Conservation (phyloP, 2,113 vertebrate genomes). For the Thalassarche chlororhynchos region DNA sequence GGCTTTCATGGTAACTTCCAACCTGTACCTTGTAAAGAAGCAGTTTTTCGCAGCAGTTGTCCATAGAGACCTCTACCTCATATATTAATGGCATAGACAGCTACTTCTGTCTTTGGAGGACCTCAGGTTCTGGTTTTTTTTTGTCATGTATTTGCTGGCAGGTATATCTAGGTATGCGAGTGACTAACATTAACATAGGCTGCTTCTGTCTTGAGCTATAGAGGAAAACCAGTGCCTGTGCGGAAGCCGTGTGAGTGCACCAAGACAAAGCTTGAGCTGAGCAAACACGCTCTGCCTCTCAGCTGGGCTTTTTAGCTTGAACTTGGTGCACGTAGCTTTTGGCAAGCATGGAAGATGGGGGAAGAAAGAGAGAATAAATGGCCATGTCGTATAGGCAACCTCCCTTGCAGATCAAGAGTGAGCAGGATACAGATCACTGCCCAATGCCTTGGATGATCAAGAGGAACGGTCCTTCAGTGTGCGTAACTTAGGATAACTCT, state of each 20-base stretch:
- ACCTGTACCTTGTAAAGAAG: neutral
- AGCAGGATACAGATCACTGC: neutral
- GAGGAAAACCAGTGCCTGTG: neutral
- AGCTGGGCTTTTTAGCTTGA: neutral
- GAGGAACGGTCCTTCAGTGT: neutral
- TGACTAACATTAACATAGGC: fast-evolving
- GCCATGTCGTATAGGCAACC: fast-evolving
- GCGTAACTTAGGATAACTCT: neutral
- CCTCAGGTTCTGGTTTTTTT: neutral
- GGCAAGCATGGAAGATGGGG: neutral
- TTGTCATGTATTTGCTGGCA: neutral
- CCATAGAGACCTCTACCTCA: neutral
- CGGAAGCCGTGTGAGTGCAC: neutral
- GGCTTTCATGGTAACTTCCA: neutral
- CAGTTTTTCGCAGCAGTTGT: neutral
- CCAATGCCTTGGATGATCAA: too few species aligned
- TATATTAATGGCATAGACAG: neutral
- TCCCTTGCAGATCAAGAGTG: neutral
- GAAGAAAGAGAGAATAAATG: neutral
- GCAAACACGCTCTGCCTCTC: neutral
- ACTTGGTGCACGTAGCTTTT: neutral
- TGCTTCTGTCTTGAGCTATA: neutral
- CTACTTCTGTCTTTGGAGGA: neutral
- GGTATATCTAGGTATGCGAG: neutral
- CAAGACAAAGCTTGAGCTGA: neutral